Percentiles rank a stretch among this genome's conserved stretches.
Evolutionary conservation across 2,797 vertebrate genomes (phyloP).

Genomic region (Amphiprion clarkii): DNA sequence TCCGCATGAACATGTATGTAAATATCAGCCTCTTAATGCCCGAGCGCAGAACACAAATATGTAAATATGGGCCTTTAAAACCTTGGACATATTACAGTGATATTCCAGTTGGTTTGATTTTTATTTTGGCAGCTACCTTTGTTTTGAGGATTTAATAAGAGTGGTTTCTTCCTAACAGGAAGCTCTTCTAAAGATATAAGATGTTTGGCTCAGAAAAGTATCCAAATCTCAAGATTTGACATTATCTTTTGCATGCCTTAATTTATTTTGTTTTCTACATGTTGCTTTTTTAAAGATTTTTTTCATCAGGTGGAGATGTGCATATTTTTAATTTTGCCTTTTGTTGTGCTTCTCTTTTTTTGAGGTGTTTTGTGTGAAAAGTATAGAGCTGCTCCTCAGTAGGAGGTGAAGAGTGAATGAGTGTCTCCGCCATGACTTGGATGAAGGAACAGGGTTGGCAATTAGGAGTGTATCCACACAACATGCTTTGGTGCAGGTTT

Average conservation of each 20-base stretch:
- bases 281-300: conserved; percentile 66
- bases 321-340: conserved; percentile 62
- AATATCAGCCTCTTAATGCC: conserved; percentile 69
- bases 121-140: conserved; percentile 86
- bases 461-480: conserved; percentile 23
- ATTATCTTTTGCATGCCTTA: conserved; percentile 82
- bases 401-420: conserved; percentile 33
- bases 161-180: conserved; percentile 63
- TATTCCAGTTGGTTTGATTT: conserved; percentile 79
- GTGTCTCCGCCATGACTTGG: conserved; percentile 41
- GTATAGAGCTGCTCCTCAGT: conserved; percentile 43
- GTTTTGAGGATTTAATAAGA: conserved; percentile 66
- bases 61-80: conserved; percentile 81
- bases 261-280: conserved; percentile 70
- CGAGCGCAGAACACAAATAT: conserved; percentile 62
- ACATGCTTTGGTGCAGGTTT: conserved; percentile 36
- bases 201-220: conserved; percentile 61
- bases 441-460: conserved; percentile 27
- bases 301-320: conserved; percentile 67
- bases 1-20: conserved; percentile 77
- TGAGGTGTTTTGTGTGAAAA: conserved; percentile 79
- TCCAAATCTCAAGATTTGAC: conserved; percentile 65
- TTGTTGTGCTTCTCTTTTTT: conserved; percentile 49
- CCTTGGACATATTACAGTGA: conserved; percentile 74
- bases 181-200: conserved; percentile 45